Base-by-base conservation (phyloP, 2,797 vertebrate genomes). In the Furcifer pardalis region DNA sequence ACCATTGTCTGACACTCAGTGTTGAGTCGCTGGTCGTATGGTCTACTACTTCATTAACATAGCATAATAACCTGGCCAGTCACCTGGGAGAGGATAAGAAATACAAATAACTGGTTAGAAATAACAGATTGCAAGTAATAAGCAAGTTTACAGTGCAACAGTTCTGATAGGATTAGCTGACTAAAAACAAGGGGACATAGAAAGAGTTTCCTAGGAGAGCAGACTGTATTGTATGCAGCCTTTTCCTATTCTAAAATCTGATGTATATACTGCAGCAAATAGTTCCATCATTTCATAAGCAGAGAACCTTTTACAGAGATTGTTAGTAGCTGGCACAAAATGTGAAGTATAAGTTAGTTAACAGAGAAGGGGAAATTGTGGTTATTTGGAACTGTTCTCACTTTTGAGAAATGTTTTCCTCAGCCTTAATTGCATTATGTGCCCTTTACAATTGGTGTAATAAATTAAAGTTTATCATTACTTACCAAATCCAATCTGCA, bases 401-500 rank as follows among this genome's bases (percentile, higher is more conserved):
- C 30, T 83, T 87, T 68, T 60, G 62, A 75, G 69, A 79, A 77
- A 76, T 81, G 44, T 60, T 80, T 87, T 74, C 37, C 27, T 63
- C 35, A 25, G 30, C n/a, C 78, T 30, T 62, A 84, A 80, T 87
- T 74, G 73, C 63, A 52, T 77, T 84, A 72, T 49, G 73, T 76
- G 78, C 65, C 72, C 52, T 84, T 76, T 84, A 76, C 35, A 76
- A 87, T 21, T 17, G 2, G 19, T 75, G 9, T 52, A 79, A 87
- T 77, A 84, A 84, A 87, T 81, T 84, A 77, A 8, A 79, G 62
- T 77, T 81, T 52, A 77, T 87, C 77, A 81, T 84, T 84, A 62
- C 52, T 52, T 63, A 81, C 62, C 78, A 80, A 81, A 81, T 77
- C 56, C 56, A 76, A 77, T 84, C 75, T 80, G 49, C 13, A 77